These are phyloP conservation scores for Eubasilissa splendida DNA, from an alignment of 2,888 invertebrate species.

Conservation along the genomic window DNA sequence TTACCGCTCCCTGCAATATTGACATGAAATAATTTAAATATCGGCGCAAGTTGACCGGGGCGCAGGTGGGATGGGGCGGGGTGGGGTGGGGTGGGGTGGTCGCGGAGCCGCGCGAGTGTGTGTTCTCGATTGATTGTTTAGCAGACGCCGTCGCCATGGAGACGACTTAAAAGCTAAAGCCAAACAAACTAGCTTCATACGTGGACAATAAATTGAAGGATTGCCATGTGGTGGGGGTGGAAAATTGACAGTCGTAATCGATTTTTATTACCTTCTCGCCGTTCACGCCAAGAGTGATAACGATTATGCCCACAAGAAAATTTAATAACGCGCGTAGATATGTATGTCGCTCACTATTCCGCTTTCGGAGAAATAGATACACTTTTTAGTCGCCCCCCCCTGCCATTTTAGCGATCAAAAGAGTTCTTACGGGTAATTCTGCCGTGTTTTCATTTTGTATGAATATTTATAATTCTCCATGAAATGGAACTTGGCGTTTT, in stretches of 20 bases:
- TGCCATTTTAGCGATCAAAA: too few relatives aligned
- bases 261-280: neutral
- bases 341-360: too few relatives aligned
- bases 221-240: conserved; percentile 25
- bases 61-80: conserved; percentile 8
- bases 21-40: conserved; percentile 55
- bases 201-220: conserved; percentile 47
- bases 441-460: too few relatives aligned
- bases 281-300: too few relatives aligned
- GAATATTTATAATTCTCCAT: too few relatives aligned
- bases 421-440: too few relatives aligned
- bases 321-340: too few relatives aligned
- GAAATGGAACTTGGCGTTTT: too few relatives aligned
- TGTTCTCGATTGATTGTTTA: conserved; percentile 53
- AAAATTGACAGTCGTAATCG: conserved; percentile 19
- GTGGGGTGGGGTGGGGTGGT: neutral
- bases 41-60: conserved; percentile 44
- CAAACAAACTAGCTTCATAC: conserved; percentile 45
- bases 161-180: conserved; percentile 43
- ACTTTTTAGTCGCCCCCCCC: too few relatives aligned
- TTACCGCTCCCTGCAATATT: conserved; percentile 28
- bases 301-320: neutral
- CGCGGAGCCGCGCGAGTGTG: conserved; percentile 1
- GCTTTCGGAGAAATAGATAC: too few relatives aligned
- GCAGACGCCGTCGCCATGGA: conserved; percentile 53